Base-by-base conservation (phyloP, 2,888 invertebrate species). In the Caenorhabditis virilis region DNA sequence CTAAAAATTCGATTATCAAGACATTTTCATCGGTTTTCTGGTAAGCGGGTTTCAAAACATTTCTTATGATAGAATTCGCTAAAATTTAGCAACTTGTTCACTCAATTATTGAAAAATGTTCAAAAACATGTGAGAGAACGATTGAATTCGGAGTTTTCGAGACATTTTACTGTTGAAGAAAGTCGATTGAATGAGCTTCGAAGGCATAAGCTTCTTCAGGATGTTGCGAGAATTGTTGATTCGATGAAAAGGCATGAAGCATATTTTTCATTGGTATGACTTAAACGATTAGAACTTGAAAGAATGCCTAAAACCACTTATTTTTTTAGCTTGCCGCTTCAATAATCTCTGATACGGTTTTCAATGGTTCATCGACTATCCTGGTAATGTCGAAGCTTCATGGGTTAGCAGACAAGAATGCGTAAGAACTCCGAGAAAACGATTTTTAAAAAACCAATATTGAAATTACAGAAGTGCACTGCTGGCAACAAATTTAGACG, bases 331-430 rank as follows among this genome's bases (percentile, higher is more conserved):
- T 62, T 1, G 39, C 62, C 7, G 62, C 62, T 5, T 56, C 62
- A 11, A 62, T 62, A 33, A 62, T 62, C 25, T 56, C 56, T 18
- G 62, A 62, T 33, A 56, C 62, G 2, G 52, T 62, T 7, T 62
- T 62, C 56, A 39, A 56, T 39, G 62, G 62, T 38, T 48, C 56
- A 9, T 47, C 52, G 33, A 52, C 48, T 27, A 15, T 62, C 11
- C 25, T 62, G 5, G 56, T 51, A 7, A 52, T 62, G 62, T 35
- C 62, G 0, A 62, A 62, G 26, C 49, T 62, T 7, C 62, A 62
- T 25, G 50, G 51, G 6, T 26, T 62, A 27, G 62, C 62, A 9
- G 62, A 62, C n/a, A 56, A 48, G 26, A 62, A 62, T 27, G 53
- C 62, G 13, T 56, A 42, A 23, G 42, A 7, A 20, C 20, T 36